Conservation (phyloP, 2,113 vertebrate species). For the Trochalopteron elliotii region DNA sequence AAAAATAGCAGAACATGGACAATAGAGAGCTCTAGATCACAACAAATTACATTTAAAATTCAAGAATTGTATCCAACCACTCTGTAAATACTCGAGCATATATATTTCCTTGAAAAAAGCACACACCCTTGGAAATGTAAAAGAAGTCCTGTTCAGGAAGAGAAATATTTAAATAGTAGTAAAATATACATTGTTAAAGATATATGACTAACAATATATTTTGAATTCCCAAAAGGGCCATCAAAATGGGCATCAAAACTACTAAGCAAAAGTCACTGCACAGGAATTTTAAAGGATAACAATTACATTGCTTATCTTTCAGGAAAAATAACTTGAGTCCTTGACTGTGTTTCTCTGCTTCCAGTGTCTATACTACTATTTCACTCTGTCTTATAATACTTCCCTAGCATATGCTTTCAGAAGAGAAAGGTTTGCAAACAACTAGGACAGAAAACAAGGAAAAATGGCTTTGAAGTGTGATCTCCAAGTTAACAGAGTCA, state of each 20-base stretch:
- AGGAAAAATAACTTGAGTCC: neutral
- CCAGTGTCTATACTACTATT: neutral
- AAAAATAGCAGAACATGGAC: neutral
- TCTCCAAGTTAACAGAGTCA: neutral
- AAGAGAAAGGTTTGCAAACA: neutral
- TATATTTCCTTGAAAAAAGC: neutral
- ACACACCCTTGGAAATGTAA: neutral
- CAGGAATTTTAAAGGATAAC: neutral
- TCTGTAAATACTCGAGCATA: neutral
- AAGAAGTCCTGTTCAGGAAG: neutral
- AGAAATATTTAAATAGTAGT: neutral
- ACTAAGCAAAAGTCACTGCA: neutral
- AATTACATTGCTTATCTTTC: neutral
- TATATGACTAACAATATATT: neutral
- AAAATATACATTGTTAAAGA: neutral
- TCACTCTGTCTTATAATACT: neutral
- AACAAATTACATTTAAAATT: neutral
- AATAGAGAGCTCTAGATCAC: neutral
- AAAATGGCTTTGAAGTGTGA: neutral
- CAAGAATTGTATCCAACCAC: neutral
- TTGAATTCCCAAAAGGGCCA: neutral
- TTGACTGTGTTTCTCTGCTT: neutral
- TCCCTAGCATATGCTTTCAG: neutral
- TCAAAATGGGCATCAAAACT: neutral
- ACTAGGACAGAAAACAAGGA: neutral